Evolutionary conservation across 2,113 vertebrate genomes (phyloP).

Genomic region (Erinaceus europaeus): DNA sequence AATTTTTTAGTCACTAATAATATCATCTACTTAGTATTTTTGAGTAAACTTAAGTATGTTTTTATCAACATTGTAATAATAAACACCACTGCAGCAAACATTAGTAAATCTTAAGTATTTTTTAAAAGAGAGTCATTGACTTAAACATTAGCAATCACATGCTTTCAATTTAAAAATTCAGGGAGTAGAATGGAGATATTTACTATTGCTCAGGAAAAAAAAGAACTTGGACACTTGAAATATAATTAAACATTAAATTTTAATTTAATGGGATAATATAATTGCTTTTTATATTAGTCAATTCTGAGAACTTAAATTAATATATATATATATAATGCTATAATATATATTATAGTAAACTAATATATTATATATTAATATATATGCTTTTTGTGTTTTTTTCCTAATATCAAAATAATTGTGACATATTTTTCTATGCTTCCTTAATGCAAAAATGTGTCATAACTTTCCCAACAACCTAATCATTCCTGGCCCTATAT

Average conservation of each 20-base stretch:
- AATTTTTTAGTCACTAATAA: too few species aligned
- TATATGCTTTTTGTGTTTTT: too few species aligned
- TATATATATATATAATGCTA: too few species aligned
- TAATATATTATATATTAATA: too few species aligned
- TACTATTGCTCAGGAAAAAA: background rate
- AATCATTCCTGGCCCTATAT: too few species aligned
- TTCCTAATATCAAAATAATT: too few species aligned
- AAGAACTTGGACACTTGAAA: background rate
- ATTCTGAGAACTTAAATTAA: background rate
- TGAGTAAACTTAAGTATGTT: background rate
- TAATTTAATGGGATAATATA: background rate
- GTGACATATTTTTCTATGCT: too few species aligned
- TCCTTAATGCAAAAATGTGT: too few species aligned
- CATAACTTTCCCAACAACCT: too few species aligned
- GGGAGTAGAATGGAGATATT: background rate
- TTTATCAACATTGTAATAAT: background rate
- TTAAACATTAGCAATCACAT: background rate
- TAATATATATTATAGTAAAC: too few species aligned
- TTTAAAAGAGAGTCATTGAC: background rate
- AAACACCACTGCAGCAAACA: background rate
- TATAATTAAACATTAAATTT: background rate
- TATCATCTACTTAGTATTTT: background rate
- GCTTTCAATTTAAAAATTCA: background rate
- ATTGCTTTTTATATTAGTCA: background rate
- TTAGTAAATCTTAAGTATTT: background rate